Conservation (phyloP, 2,888 invertebrate species). For the Euclidia mi region DNA sequence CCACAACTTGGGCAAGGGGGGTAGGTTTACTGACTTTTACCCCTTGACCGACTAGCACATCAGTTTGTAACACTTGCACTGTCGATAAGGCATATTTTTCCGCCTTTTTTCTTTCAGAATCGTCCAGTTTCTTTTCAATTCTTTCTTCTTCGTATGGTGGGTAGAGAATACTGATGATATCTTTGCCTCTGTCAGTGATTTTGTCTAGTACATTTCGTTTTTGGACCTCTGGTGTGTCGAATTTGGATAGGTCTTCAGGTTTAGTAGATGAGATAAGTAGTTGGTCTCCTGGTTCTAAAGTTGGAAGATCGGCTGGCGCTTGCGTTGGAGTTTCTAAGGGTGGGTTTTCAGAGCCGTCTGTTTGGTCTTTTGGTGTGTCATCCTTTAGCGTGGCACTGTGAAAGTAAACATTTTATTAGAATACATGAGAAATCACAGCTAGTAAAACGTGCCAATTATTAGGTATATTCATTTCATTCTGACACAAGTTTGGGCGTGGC, state of each 20-base stretch:
- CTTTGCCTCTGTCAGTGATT: constrained; percentile 83
- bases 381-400: constrained; percentile 60
- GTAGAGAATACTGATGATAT: constrained; percentile 84
- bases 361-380: constrained; percentile 40
- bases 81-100: constrained; percentile 84
- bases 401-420: constrained; percentile 12
- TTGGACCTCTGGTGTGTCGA: constrained; percentile 72
- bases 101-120: constrained; percentile 83
- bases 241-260: constrained; percentile 56
- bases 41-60: constrained; percentile 61
- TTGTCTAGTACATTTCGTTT: constrained; percentile 83
- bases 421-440: neutral
- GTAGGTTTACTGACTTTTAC: constrained; percentile 69
- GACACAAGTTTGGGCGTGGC: too few species aligned
- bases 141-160: constrained; percentile 82
- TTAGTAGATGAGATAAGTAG: constrained; percentile 85
- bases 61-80: constrained; percentile 79
- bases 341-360: constrained; percentile 36
- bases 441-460: too few species aligned
- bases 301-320: constrained; percentile 79
- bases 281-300: constrained; percentile 91
- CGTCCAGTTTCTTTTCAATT: constrained; percentile 82
- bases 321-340: constrained; percentile 54
- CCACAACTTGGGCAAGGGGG: constrained; percentile 81
- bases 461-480: too few species aligned